Evolutionary conservation across 37 sponge, comb jelly and placozoan genomes (phyloP), one percentile per base, ranked within the genome.

Genomic region (Halisarca cf. caerulea): DNA sequence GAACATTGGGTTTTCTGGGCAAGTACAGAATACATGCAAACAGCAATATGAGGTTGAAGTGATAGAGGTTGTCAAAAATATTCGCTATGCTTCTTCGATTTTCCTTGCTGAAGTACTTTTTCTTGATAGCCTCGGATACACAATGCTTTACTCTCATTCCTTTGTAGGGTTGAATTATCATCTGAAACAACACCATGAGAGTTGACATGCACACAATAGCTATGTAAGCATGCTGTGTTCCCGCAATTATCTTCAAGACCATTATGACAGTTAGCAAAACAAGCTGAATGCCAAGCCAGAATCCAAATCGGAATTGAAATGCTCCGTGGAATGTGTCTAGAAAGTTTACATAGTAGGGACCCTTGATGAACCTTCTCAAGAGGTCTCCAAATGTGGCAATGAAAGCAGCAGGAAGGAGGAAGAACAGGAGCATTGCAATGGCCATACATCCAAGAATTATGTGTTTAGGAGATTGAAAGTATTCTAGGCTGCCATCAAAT

Each of bases 321-420:
- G 77, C 42, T 44, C 77, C 42, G 15, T 74, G 45, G 7, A 74
- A 74, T 37, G 77, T 41, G 36, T 74, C 77, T 21, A 74, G 24
- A 44, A 74, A 74, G 25, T 74, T 74, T n/a, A 40, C 23, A 44
- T 74, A 74, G 44, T 44, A 74, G 15, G 42, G 77, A 23, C 45
- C 45, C 36, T 37, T 74, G 77, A 41, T 40, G 77, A 40, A 74
- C 24, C 77, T 74, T 44, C 45, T 74, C 9, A 74, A 41, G 38
- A 74, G 77, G 25, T 74, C 77, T 24, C 80, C 66, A 41, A 69
- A 66, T 33, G 61, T 35, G 54, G 79, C 21, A 3, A 69, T 58
- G 38, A 69, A 8, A 17, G 71, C 61, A 42, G 36, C 80, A 36
- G 86, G 86, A 24, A 86, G 35, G 17, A 86, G 18, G 27, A 86